phyloP scores from a whole-genome alignment of 2,797 vertebrate species.

The Hydrophis major region DNA sequence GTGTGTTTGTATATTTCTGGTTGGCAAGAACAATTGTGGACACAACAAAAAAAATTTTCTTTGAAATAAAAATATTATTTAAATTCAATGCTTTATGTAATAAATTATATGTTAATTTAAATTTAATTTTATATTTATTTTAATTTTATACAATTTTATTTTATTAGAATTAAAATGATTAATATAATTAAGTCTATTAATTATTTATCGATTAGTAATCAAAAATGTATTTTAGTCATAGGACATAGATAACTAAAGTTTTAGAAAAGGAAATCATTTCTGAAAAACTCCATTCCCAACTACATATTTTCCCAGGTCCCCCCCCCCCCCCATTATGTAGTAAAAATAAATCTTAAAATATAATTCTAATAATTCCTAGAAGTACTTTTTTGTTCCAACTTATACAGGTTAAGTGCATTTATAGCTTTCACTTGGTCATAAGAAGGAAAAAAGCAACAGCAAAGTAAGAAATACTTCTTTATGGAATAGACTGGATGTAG shows the following conservation, averaged over 20 bases:
- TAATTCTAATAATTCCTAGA: not conserved
- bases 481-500: not conserved
- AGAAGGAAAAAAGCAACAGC: not conserved
- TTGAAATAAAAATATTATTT: not conserved
- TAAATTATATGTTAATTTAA: not conserved
- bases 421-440: not conserved
- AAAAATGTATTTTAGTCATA: not conserved
- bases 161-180: not conserved
- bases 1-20: constrained; percentile 37
- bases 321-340: not conserved
- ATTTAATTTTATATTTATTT: not conserved
- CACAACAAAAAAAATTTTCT: no score
- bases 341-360: not conserved
- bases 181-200: not conserved
- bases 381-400: not conserved
- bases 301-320: not conserved
- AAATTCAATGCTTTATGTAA: not conserved
- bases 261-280: not conserved
- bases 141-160: not conserved
- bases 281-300: not conserved
- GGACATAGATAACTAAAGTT: not conserved
- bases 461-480: not conserved
- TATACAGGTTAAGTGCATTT: not conserved
- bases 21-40: not conserved
- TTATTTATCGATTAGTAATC: not conserved